Percentiles rank a stretch among this genome's conserved stretches.
Evolutionary conservation across 2,888 invertebrate species (phyloP).

Genomic region (Scaptomyza reducta): DNA sequence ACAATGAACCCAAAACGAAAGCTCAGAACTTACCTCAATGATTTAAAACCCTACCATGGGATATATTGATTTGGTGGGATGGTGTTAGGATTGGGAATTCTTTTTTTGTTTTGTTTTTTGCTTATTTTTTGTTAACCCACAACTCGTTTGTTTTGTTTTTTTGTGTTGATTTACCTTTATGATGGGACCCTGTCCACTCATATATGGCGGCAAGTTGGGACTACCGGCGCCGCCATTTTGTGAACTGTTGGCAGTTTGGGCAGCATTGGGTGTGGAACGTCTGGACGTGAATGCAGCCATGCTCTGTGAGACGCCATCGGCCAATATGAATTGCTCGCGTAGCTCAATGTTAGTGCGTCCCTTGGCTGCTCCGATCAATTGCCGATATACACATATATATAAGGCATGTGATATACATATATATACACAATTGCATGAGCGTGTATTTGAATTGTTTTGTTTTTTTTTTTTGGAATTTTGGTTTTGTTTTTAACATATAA

Average conservation of each 20-base stretch:
- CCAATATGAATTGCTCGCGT: conserved; percentile 99
- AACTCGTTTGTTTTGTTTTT: conserved; percentile 33
- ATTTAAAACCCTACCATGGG: conserved; percentile 19
- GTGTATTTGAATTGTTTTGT: conserved; percentile 24
- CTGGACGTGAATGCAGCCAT: conserved; percentile 99
- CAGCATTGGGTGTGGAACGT: conserved; percentile 92
- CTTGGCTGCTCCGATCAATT: conserved; percentile 89
- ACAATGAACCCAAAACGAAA: conserved; percentile 68
- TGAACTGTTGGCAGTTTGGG: conserved; percentile 82
- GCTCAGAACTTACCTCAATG: conserved; percentile 63
- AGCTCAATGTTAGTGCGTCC: conserved; percentile 99
- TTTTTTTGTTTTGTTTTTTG: conserved; percentile 18
- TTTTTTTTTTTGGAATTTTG: conserved; percentile 13
- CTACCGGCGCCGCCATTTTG: conserved; percentile 84
- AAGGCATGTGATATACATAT: conserved; percentile 18
- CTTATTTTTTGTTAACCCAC: conserved; percentile 40
- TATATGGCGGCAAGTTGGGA: conserved; percentile 85
- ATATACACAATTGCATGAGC: conserved; percentile 27
- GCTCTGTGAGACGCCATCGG: conserved; percentile 98
- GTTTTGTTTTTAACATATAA: conserved; percentile 61
- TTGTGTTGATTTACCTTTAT: conserved; percentile 91
- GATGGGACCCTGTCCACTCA: conserved; percentile 92
- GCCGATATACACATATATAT: conserved; percentile 38
- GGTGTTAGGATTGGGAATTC: conserved; percentile 16
- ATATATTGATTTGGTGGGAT: conserved; percentile 15